phyloP scores from a whole-genome alignment of 23 tunicate species.

The Pegea sp. region DNA sequence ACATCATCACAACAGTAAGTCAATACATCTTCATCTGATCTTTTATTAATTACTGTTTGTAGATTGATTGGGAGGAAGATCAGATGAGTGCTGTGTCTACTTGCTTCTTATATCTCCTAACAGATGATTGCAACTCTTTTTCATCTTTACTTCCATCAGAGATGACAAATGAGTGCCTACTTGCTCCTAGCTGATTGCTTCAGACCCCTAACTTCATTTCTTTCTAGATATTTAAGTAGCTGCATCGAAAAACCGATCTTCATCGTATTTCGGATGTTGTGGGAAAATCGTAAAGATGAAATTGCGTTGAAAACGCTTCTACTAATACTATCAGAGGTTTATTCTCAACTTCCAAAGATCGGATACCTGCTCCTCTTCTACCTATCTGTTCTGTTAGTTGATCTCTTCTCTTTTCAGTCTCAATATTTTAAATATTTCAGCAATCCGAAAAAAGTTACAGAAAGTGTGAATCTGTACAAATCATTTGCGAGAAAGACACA shows the following conservation, averaged over 20 bases:
- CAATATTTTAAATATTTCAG: conserved; percentile 2
- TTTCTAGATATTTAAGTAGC: conserved; percentile 36
- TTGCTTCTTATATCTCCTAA: too few relatives aligned
- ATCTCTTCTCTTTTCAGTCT: neutral
- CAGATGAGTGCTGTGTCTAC: too few relatives aligned
- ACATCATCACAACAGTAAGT: too few relatives aligned
- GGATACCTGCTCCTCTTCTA: conserved; percentile 78
- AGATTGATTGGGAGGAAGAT: too few relatives aligned
- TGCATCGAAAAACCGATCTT: conserved; percentile 74
- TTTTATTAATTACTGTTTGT: too few relatives aligned
- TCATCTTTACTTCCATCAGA: too few relatives aligned
- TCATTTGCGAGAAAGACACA: conserved; percentile 65
- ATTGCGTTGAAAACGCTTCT: conserved; percentile 48
- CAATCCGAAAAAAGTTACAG: conserved; percentile 20
- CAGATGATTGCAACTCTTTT: too few relatives aligned
- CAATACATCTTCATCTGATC: too few relatives aligned
- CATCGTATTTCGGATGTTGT: conserved; percentile 58
- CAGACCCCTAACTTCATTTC: too few relatives aligned
- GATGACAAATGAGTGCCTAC: too few relatives aligned
- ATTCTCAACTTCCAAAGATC: conserved; percentile 32
- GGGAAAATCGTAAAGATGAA: conserved; percentile 49
- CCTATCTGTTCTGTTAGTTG: conserved; percentile 42
- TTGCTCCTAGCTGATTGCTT: too few relatives aligned
- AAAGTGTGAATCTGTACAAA: conserved; percentile 42
- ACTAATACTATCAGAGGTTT: conserved; percentile 65